Base-by-base conservation (phyloP, 2,888 invertebrate species). In the Nezara viridula region DNA sequence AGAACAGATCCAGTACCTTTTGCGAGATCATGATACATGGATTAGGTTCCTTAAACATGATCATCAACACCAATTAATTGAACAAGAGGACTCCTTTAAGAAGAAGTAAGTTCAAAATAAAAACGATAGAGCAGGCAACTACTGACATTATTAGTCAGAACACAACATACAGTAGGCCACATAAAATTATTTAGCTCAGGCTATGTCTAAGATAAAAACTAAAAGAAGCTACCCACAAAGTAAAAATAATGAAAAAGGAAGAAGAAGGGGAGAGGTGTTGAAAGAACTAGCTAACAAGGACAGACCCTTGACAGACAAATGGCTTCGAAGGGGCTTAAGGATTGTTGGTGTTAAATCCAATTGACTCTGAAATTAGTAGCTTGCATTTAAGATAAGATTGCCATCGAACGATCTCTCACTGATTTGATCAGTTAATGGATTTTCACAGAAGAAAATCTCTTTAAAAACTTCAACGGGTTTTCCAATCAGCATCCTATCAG, bases 311-410 rank as follows among this genome's bases (percentile, higher is more conserved):
- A 21, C 81, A 81, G 81, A 44, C 44, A 44, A 40, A 77, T 40
- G 77, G 40, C 21, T 40, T 37, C 21, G 37, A 77, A 77, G 21
- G n/a, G 81, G 40, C 37, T 44, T 16, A 24, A n/a, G 81, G 44
- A 81, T 44, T 47, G 44, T 40, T 47, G 81, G 12, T 16, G 44
- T n/a, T 81, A 81, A 81, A 81, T 81, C 81, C 24, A 81, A 81
- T 77, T 47, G 44, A 81, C 81, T 81, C 81, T 44, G 44, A 44
- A 81, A 81, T 81, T 81, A 81, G 81, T 81, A 44, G 81, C 81
- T 47, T 81, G 81, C 81, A 81, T 81, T 81, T 81, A 47, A 44
- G 81, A 81, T 81, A 81, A 81, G 81, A 81, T 81, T 81, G 44
- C 81, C 21, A 81, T 44, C 81, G 44, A 47, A 12, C 44, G 44